Conservation (phyloP, 2,113 vertebrate genomes). For the Elephantulus edwardii region DNA sequence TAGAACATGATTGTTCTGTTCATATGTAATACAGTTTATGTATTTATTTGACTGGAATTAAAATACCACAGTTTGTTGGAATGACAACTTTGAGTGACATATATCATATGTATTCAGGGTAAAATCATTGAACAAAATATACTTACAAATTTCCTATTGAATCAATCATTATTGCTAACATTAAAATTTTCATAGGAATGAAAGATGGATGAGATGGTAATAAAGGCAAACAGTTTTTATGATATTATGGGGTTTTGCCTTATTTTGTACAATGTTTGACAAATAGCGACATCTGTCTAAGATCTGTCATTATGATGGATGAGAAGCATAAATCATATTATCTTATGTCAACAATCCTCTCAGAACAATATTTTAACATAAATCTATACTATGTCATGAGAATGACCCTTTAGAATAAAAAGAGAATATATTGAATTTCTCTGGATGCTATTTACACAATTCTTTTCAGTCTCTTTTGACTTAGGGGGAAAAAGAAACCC, state of each 20-base stretch:
- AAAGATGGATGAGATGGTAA: constrained; percentile 67
- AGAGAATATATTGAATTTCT: constrained; percentile 43
- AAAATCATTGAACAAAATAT: constrained; percentile 56
- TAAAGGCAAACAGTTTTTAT: constrained; percentile 59
- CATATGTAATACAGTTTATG: constrained; percentile 1
- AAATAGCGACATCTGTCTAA: constrained; percentile 70
- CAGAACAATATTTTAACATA: constrained; percentile 69
- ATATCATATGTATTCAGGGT: constrained; percentile 29
- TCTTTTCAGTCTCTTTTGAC: constrained; percentile 53
- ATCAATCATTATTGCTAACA: constrained; percentile 61
- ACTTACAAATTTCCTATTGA: constrained; percentile 57
- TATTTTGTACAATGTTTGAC: constrained; percentile 74
- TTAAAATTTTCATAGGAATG: constrained; percentile 65
- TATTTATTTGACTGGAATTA: constrained; percentile 57
- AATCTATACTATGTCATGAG: constrained; percentile 51
- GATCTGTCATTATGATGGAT: constrained; percentile 71
- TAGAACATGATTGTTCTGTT: not conserved
- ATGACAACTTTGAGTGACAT: constrained; percentile 53
- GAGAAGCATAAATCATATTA: constrained; percentile 76
- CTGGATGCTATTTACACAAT: constrained; percentile 15
- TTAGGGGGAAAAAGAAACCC: too few species aligned
- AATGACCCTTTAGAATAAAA: constrained; percentile 53
- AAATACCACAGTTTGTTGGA: constrained; percentile 44
- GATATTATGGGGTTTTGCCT: constrained; percentile 59
- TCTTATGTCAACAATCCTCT: constrained; percentile 69